phyloP scores from a whole-genome alignment of 2,797 vertebrate genomes.

The Acipenser ruthenus region DNA sequence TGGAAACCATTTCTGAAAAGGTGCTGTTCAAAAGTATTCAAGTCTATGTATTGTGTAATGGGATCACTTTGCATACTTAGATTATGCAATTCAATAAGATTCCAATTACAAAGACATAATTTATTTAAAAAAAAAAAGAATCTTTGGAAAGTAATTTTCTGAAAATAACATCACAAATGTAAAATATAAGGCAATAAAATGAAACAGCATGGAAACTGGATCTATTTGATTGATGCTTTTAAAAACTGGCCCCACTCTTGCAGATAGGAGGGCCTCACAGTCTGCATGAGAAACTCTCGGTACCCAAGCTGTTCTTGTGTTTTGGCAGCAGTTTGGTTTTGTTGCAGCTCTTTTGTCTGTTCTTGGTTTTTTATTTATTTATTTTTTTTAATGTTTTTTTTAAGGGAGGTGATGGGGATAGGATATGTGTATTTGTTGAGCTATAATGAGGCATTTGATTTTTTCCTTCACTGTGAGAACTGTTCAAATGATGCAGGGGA shows the following conservation, averaged over 20 bases:
- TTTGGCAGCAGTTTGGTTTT: slow-evolving; percentile 29
- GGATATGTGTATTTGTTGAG: slow-evolving; percentile 22
- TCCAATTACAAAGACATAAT: too few relatives aligned
- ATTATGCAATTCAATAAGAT: too few relatives aligned
- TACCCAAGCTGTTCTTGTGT: slow-evolving; percentile 27
- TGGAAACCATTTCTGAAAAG: too few relatives aligned
- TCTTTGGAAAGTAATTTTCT: too few relatives aligned
- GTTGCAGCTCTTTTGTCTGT: slow-evolving; percentile 38
- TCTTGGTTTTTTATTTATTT: slow-evolving; percentile 42
- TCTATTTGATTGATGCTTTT: neutral
- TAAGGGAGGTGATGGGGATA: slow-evolving; percentile 16
- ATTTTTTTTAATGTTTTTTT: slow-evolving; percentile 32
- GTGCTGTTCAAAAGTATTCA: too few relatives aligned
- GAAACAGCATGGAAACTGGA: too few relatives aligned
- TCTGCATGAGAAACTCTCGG: slow-evolving; percentile 16
- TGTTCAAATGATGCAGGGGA: slow-evolving; percentile 44
- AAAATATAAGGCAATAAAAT: too few relatives aligned
- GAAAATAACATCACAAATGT: too few relatives aligned
- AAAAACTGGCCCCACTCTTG: slow-evolving; percentile 5
- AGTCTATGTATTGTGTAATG: too few relatives aligned
- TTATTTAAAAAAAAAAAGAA: too few relatives aligned
- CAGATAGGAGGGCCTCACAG: slow-evolving; percentile 9
- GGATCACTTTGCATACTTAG: too few relatives aligned
- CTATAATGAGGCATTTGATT: slow-evolving; percentile 57
- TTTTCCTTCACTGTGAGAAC: slow-evolving; percentile 47